Percentiles rank a stretch among this genome's conserved stretches.
phyloP scores from a whole-genome alignment of 2,797 vertebrate species.

The Kryptolebias ocellatus region DNA sequence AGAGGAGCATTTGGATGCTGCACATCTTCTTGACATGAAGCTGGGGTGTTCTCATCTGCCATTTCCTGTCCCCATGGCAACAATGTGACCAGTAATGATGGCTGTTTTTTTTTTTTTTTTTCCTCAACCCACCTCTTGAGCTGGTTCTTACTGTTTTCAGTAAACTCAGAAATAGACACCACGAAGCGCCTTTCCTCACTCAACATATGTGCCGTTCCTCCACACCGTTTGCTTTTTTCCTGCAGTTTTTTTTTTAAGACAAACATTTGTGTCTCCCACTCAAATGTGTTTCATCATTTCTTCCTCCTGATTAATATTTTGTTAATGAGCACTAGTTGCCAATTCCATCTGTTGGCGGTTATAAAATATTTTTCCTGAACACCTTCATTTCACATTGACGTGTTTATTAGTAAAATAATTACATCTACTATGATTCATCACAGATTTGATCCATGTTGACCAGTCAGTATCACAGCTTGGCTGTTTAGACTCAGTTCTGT shows the following conservation, averaged over 20 bases:
- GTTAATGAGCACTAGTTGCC: too few species aligned
- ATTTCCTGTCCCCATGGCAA: constrained; percentile 78
- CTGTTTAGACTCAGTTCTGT: too few species aligned
- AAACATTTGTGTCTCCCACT: background rate
- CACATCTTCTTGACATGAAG: constrained; percentile 51
- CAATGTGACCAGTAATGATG: constrained; percentile 57
- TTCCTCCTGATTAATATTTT: background rate
- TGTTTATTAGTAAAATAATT: too few species aligned
- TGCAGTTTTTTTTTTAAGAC: background rate
- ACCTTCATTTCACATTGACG: too few species aligned
- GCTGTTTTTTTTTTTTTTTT: constrained; percentile 21
- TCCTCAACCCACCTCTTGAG: constrained; percentile 28
- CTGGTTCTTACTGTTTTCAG: constrained; percentile 44
- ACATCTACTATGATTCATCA: too few species aligned
- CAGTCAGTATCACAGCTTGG: too few species aligned
- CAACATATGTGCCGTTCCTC: background rate
- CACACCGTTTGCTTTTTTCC: background rate
- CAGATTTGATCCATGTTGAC: too few species aligned
- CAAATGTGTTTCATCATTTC: background rate
- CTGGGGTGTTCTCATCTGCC: constrained; percentile 53
- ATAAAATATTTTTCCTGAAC: too few species aligned
- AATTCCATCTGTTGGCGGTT: background rate
- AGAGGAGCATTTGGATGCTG: constrained; percentile 19
- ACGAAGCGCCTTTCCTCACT: background rate
- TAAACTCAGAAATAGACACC: constrained; percentile 23